These are phyloP conservation scores for Acleris laterana DNA, from an alignment of 2,888 invertebrate genomes.

Conservation along the genomic window DNA sequence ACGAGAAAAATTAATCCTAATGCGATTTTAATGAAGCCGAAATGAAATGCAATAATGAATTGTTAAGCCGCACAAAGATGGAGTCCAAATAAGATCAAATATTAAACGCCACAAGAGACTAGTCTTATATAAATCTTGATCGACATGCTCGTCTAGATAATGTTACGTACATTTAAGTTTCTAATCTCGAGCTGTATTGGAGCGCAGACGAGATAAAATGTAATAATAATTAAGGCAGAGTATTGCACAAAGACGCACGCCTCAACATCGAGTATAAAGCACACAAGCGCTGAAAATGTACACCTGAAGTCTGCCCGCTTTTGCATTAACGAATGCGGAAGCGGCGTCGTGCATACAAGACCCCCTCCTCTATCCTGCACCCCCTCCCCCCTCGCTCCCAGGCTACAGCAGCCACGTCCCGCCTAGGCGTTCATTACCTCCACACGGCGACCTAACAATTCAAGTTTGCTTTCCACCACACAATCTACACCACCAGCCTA, in stretches of 20 bases:
- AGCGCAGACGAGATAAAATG: slow-evolving; percentile 71
- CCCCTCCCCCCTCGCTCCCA: slow-evolving; percentile 67
- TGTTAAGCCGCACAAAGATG: slow-evolving; percentile 66
- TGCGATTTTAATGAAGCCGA: slow-evolving; percentile 84
- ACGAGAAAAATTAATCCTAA: slow-evolving; percentile 85
- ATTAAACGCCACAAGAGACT: slow-evolving; percentile 6
- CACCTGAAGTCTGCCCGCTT: slow-evolving; percentile 83
- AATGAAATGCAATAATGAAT: slow-evolving; percentile 82
- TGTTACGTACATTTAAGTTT: slow-evolving; percentile 42
- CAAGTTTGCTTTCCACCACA: slow-evolving; percentile 83
- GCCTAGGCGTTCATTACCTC: slow-evolving; percentile 82
- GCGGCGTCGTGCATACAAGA: slow-evolving; percentile 83
- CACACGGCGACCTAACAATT: slow-evolving; percentile 81
- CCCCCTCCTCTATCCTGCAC: slow-evolving; percentile 60
- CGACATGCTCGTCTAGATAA: slow-evolving; percentile 1
- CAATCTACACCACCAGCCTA: slow-evolving; percentile 75
- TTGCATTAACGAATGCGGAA: slow-evolving; percentile 85
- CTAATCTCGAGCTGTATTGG: slow-evolving; percentile 55
- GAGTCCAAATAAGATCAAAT: slow-evolving; percentile 51
- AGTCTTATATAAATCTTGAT: neutral
- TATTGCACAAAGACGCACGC: slow-evolving; percentile 79
- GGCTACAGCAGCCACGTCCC: slow-evolving; percentile 78
- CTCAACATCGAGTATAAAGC: slow-evolving; percentile 79
- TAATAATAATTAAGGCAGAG: slow-evolving; percentile 78
- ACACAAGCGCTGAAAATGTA: slow-evolving; percentile 83